Base-by-base conservation (phyloP, 2,888 invertebrate species). In the Ornithoptera alexandrae region DNA sequence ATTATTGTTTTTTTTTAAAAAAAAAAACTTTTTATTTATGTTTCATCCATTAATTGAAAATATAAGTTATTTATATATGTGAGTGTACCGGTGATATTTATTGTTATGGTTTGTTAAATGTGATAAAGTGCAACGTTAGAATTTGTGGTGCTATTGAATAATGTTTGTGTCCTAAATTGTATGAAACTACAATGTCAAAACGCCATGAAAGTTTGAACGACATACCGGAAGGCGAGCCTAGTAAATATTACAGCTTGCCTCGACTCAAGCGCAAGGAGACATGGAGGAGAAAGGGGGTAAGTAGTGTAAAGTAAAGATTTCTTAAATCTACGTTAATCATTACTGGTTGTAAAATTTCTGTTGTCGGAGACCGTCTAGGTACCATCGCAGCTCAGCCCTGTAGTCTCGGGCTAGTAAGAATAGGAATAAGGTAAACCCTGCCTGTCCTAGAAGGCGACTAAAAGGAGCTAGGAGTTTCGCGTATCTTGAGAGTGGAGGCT, bases 201-300 rank as follows among this genome's bases (percentile, higher is more conserved):
- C 70, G 67, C 24, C 70, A 62, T 22, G 62, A 56, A 36, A 67
- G 56, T 36, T 53, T 70, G 39, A 63, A 67, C 24, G 67, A 67
- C 7, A 75, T 74, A 72, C 72, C 74, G 73, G 73, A 73, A 72
- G 72, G 81, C 76, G 78, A 77, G 68, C 77, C 81, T n/a, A 85
- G 82, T 68, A 84, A 81, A 74, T 85, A 83, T 71, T 84, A 82
- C 74, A 90, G 84, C 69, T 68, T 90, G 73, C 92, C 92, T 22
- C 79, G 89, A 10, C 72, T 91, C 64, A 78, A 77, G 70, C 77
- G 92, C 57, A 87, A 81, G 75, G 90, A 92, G 65, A 90, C 91
- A 46, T 92, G 92, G 92, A 74, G 84, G 57, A 87, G 79, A 69
- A 89, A 86, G 73, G 86, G 88, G 86, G 92, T 92, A 76, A 88